Conservation (phyloP, 2,797 vertebrate genomes). For the Lates japonicus region DNA sequence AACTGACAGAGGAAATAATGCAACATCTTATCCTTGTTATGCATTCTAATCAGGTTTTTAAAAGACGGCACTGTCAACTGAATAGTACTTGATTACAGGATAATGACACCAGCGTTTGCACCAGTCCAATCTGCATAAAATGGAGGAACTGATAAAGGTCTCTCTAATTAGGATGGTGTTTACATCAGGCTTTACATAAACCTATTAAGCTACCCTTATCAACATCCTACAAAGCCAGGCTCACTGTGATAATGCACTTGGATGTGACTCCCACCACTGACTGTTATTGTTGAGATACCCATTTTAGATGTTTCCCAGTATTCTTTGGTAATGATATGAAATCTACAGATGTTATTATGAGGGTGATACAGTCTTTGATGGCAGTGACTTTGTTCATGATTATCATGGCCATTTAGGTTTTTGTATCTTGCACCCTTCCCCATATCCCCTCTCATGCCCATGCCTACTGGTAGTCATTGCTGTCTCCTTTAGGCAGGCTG, state of each 20-base stretch:
- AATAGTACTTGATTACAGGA: conserved; percentile 84
- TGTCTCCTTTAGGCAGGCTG: conserved; percentile 87
- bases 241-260: conserved; percentile 74
- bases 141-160: conserved; percentile 78
- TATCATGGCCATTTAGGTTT: conserved; percentile 86
- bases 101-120: conserved; percentile 79
- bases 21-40: conserved; percentile 67
- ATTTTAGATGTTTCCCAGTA: conserved; percentile 82
- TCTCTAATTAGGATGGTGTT: conserved; percentile 82
- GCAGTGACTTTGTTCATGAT: conserved; percentile 87
- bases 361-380: conserved; percentile 85
- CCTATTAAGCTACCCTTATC: conserved; percentile 78
- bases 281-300: conserved; percentile 78
- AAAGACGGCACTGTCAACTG: conserved; percentile 73
- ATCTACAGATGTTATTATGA: conserved; percentile 85
- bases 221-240: conserved; percentile 73
- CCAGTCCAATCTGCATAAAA: conserved; percentile 80
- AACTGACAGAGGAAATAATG: conserved; percentile 57
- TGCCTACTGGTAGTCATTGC: conserved; percentile 79
- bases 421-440: conserved; percentile 81
- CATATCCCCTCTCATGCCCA: conserved; percentile 74
- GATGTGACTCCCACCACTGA: conserved; percentile 69
- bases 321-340: conserved; percentile 85
- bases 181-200: conserved; percentile 76
- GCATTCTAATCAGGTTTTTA: conserved; percentile 80